These are phyloP conservation scores for Catocala nupta DNA, from an alignment of 2,888 invertebrate species.

Conservation along the genomic window DNA sequence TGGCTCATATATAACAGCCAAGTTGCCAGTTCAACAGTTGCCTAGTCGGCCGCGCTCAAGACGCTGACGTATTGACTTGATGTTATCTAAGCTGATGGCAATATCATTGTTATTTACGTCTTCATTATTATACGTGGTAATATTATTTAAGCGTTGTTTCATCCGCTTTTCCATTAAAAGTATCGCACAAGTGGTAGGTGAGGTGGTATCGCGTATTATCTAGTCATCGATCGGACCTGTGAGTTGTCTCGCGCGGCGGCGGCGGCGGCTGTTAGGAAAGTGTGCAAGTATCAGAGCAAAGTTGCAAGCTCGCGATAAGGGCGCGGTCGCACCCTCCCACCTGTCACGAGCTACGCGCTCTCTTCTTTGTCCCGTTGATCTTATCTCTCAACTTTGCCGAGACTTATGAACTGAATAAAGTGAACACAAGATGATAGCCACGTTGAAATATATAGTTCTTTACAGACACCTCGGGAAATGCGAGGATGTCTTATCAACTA, in stretches of 20 bases:
- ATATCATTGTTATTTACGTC: not conserved
- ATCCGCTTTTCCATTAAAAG: too few relatives aligned
- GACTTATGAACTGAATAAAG: slow-evolving; percentile 69
- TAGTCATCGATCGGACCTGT: slow-evolving; percentile 45
- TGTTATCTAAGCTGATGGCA: slow-evolving; percentile 15
- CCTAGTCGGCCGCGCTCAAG: slow-evolving; percentile 30
- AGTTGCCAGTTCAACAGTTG: slow-evolving; percentile 54
- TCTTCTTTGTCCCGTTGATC: slow-evolving; percentile 68
- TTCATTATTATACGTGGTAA: too few relatives aligned
- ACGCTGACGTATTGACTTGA: slow-evolving; percentile 41
- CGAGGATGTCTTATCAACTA: slow-evolving; percentile 50
- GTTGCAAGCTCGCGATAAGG: slow-evolving; percentile 65
- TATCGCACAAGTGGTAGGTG: too few relatives aligned
- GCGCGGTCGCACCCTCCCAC: slow-evolving; percentile 58
- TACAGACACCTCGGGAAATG: slow-evolving; percentile 54
- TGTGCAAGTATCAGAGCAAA: slow-evolving; percentile 51
- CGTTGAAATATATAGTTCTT: slow-evolving; percentile 58
- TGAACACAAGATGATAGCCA: slow-evolving; percentile 55
- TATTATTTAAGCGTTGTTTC: too few relatives aligned
- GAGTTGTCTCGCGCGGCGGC: slow-evolving; percentile 26
- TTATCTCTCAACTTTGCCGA: slow-evolving; percentile 70
- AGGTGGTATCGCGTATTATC: slow-evolving; percentile 32
- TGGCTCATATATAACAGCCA: slow-evolving; percentile 63
- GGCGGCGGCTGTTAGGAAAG: slow-evolving; percentile 28
- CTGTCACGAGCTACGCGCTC: slow-evolving; percentile 62